Conservation (phyloP, 2,888 invertebrate species). For the Branchipolynoe longqiensis region DNA sequence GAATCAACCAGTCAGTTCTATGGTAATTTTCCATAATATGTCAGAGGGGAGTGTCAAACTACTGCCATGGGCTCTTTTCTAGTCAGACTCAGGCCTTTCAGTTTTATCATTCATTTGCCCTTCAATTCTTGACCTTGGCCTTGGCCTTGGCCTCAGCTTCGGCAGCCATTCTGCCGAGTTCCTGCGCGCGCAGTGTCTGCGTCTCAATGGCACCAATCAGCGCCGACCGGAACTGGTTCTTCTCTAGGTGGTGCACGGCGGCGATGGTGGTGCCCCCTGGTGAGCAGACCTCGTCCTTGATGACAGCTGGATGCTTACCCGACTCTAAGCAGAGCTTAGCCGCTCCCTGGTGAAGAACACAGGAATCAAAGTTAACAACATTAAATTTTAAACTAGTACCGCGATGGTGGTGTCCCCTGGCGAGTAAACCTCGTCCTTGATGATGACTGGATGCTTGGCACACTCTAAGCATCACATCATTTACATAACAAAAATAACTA, state of each 20-base stretch:
- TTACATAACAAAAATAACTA: too few relatives aligned
- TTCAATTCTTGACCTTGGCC: not conserved
- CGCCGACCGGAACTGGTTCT: constrained; percentile 90
- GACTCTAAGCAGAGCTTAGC: constrained; percentile 92
- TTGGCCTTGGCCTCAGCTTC: not conserved
- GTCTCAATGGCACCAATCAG: constrained; percentile 94
- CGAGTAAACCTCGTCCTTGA: constrained; percentile 96
- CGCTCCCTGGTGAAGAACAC: too few relatives aligned
- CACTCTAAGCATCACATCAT: constrained; percentile 90
- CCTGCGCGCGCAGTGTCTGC: constrained; percentile 85
- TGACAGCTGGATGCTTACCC: constrained; percentile 89
- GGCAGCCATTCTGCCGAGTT: constrained; percentile 62
- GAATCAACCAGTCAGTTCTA: too few relatives aligned
- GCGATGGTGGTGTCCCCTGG: constrained; percentile 94
- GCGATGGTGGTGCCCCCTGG: constrained; percentile 94
- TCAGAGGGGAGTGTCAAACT: too few relatives aligned
- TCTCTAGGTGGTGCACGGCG: constrained; percentile 92
- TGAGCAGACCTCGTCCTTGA: constrained; percentile 96
- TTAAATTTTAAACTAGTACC: too few relatives aligned
- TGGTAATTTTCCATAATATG: too few relatives aligned
- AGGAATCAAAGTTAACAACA: too few relatives aligned
- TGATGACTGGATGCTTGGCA: constrained; percentile 89
- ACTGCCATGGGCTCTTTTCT: too few relatives aligned
- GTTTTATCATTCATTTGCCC: not conserved
- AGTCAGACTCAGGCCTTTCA: too few relatives aligned